Evolutionary conservation across 1,140 invertebrate species (phyloP).

Genomic region (Drosophila triauraria): DNA sequence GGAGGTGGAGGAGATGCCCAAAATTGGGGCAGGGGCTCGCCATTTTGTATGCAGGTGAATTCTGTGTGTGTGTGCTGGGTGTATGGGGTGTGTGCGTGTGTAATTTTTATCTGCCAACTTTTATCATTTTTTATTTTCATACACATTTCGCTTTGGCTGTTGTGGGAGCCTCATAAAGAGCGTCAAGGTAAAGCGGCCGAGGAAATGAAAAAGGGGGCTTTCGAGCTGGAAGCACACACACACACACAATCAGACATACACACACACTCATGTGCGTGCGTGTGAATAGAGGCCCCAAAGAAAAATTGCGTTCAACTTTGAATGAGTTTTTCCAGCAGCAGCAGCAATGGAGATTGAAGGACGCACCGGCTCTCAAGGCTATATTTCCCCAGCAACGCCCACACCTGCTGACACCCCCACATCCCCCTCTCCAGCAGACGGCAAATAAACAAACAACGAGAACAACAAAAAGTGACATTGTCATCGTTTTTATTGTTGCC

Average conservation of each 20-base stretch:
- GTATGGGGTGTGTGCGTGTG: constrained; percentile 48
- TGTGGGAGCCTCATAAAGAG: constrained; percentile 26
- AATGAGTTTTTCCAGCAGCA: constrained; percentile 64
- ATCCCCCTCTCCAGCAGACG: neutral
- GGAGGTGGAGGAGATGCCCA: neutral
- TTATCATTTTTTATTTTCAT: constrained; percentile 82
- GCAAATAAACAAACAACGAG: constrained; percentile 51
- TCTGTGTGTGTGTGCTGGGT: constrained; percentile 28
- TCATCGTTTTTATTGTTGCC: constrained; percentile 61
- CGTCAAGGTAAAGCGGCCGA: constrained; percentile 68
- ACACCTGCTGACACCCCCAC: neutral
- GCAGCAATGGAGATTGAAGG: constrained; percentile 41
- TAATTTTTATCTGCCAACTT: constrained; percentile 83
- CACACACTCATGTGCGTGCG: constrained; percentile 8
- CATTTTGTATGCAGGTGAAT: constrained; percentile 81
- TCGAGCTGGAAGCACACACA: neutral
- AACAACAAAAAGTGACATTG: constrained; percentile 63
- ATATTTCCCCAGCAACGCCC: constrained; percentile 7
- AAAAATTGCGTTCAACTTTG: constrained; percentile 79
- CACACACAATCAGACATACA: constrained; percentile 4
- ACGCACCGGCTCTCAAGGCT: constrained; percentile 56
- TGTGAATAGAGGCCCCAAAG: constrained; percentile 53
- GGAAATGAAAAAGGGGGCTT: constrained; percentile 29
- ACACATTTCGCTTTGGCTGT: constrained; percentile 67
- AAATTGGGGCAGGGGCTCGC: constrained; percentile 32